Evolutionary conservation across 2,888 invertebrate genomes (phyloP), one percentile per base, ranked within the genome.

Genomic region (Cheilosia urbana): DNA sequence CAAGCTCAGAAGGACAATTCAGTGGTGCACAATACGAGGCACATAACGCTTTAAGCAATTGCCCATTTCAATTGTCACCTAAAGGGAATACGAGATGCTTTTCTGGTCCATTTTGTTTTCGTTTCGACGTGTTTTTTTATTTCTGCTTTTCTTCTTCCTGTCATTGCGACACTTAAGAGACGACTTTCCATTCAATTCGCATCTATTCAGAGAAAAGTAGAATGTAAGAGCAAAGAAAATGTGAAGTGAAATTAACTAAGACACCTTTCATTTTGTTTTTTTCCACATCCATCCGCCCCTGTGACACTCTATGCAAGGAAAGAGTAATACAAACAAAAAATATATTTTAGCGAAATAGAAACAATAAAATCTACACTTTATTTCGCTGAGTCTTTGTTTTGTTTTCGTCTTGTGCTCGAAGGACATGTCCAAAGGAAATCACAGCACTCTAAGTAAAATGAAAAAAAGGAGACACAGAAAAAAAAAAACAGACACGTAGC

Each of bases 41-140:
- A 68, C 66, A 85, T 58, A 81, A 76, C 72, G 81, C 85, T 85
- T 81, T 58, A 37, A 53, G 81, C 72, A 85, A 85, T 81, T 85
- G 81, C 76, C 85, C 80, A 85, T 85, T 80, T 85, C 80, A 85
- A 85, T 81, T 81, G 80, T 85, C 85, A 85, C 85, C 80, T 80
- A 71, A 71, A 84, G 84, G 80, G 75, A 84, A 84, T 80, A 71
- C 58, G 69, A 76, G 80, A 76, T 57, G 55, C 66, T 77, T 81
- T 58, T 60, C 58, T 80, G 60, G 47, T 72, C 55, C 53, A 84
- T 42, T 79, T 76, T 63, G 60, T 47, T 49, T 62, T 57, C 57
- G 3, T 72, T 53, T 53, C 17, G 66, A 21, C 11, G 21, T 30
- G 15, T 30, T 37, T 19, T 42, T 37, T 58, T 58, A 27, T 57